These are phyloP conservation scores for Cyclura pinguis DNA, from an alignment of 2,797 vertebrate genomes.

Conservation along the genomic window DNA sequence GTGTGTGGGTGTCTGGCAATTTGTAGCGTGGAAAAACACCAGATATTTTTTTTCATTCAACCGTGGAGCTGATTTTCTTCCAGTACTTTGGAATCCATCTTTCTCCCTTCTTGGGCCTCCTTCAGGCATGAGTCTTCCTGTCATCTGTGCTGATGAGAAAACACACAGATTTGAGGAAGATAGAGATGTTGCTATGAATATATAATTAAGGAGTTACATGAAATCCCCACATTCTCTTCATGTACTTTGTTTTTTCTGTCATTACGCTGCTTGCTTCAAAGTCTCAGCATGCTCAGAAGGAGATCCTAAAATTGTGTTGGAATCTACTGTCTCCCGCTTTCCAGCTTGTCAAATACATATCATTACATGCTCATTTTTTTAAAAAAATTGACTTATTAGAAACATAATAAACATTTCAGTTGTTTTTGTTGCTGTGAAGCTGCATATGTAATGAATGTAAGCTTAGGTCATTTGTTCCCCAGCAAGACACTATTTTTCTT, in stretches of 20 bases:
- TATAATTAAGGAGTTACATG: slow-evolving; percentile 55
- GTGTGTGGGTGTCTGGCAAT: slow-evolving; percentile 59
- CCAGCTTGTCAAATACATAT: slow-evolving; percentile 42
- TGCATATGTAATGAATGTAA: slow-evolving; percentile 65
- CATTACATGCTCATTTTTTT: slow-evolving; percentile 40
- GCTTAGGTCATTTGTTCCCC: slow-evolving; percentile 62
- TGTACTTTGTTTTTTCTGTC: slow-evolving; percentile 31
- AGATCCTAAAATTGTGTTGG: not conserved
- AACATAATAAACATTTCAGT: slow-evolving; percentile 68
- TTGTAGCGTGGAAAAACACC: slow-evolving; percentile 58
- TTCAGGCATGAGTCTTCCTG: slow-evolving; percentile 60
- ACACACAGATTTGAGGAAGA: slow-evolving; percentile 27
- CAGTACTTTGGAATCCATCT: slow-evolving; percentile 44
- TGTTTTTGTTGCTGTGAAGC: slow-evolving; percentile 66
- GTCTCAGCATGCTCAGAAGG: not conserved
- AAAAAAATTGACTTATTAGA: slow-evolving; percentile 63
- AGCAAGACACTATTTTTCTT: slow-evolving; percentile 53
- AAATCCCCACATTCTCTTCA: slow-evolving; percentile 41
- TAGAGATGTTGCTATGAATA: slow-evolving; percentile 52
- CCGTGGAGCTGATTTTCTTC: slow-evolving; percentile 36
- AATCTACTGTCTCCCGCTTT: slow-evolving; percentile 26
- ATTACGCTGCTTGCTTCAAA: slow-evolving; percentile 41
- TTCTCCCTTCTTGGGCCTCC: slow-evolving; percentile 44
- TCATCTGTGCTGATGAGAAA: slow-evolving; percentile 48
- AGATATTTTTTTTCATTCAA: slow-evolving; percentile 51